Evolutionary conservation across 2,113 vertebrate genomes (phyloP).

Genomic region (Fulica atra): DNA sequence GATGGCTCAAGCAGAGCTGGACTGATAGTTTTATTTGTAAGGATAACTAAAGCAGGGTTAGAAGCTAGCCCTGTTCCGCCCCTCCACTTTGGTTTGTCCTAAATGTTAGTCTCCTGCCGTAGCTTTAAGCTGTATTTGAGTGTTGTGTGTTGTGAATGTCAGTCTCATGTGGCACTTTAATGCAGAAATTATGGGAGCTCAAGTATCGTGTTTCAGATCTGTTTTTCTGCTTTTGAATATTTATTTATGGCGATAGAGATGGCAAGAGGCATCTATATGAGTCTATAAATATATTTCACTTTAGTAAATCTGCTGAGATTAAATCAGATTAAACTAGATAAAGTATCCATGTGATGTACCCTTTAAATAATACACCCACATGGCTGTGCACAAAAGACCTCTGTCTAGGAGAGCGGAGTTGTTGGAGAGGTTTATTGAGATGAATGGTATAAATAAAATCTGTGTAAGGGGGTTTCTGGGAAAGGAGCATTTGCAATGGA

Average conservation of each 20-base stretch:
- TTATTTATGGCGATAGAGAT: not conserved
- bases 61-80: not conserved
- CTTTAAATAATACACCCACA: conserved; percentile 65
- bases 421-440: conserved; percentile 39
- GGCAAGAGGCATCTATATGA: not conserved
- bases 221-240: conserved; percentile 5
- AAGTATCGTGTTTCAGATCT: not conserved
- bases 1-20: not conserved
- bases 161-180: not conserved
- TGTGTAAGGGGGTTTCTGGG: conserved; percentile 24
- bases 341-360: conserved; percentile 60
- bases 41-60: conserved; percentile 26
- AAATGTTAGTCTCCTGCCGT: not conserved
- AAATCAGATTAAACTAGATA: conserved; percentile 71
- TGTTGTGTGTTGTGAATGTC: not conserved
- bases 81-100: not conserved
- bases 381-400: conserved; percentile 44
- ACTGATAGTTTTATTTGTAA: conserved; percentile 7
- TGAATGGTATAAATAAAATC: conserved; percentile 53
- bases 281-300: conserved; percentile 68
- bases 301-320: conserved; percentile 67
- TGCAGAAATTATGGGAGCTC: not conserved
- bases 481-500: conserved; percentile 33
- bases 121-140: not conserved
- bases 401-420: conserved; percentile 3